Evolutionary conservation across 2,888 invertebrate species (phyloP).

Genomic region (Chelonus formosanus): DNA sequence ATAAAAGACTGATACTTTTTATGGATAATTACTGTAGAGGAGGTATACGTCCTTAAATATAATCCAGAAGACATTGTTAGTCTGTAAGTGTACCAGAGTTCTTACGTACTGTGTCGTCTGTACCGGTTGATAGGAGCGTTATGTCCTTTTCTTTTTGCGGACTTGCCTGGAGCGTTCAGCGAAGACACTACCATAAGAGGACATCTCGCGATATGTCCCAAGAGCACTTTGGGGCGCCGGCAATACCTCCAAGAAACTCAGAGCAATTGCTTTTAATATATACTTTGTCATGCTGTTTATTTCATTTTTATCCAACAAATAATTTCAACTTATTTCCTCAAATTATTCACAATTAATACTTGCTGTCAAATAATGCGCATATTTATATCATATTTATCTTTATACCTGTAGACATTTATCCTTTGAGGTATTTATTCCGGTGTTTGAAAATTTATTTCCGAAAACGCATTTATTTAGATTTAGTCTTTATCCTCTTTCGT

Average conservation of each 20-base stretch:
- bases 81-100: too few species aligned
- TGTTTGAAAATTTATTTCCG: background rate
- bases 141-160: conserved; percentile 8
- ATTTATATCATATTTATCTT: too few species aligned
- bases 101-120: conserved; percentile 2
- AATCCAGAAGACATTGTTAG: too few species aligned
- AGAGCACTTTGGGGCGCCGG: conserved; percentile 27
- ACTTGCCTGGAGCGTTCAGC: conserved; percentile 27
- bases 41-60: too few species aligned
- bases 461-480: background rate
- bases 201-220: conserved; percentile 54
- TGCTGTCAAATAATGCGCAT: background rate
- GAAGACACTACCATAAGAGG: conserved; percentile 61
- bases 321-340: too few species aligned
- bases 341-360: background rate
- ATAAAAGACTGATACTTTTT: too few species aligned
- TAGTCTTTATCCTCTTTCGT: conserved; percentile 2
- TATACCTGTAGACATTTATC: too few species aligned
- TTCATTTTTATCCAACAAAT: too few species aligned
- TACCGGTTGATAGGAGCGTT: conserved; percentile 7
- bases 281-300: too few species aligned
- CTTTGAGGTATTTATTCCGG: too few species aligned
- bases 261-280: too few species aligned
- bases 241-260: background rate
- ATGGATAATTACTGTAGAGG: too few species aligned